phyloP scores from a whole-genome alignment of 2,888 invertebrate species.

The Argyra leucocephala region DNA sequence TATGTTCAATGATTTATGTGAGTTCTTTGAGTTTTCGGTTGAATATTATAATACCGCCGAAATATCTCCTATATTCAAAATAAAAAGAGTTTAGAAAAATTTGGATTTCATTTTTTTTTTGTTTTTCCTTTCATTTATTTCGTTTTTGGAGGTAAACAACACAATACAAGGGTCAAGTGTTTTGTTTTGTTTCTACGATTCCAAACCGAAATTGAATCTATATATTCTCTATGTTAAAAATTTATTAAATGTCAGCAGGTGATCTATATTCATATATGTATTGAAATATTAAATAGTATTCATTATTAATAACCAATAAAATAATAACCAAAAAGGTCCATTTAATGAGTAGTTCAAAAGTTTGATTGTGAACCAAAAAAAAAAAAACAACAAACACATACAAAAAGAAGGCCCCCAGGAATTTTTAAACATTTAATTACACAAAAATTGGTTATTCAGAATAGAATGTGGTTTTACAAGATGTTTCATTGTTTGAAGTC shows the following conservation, averaged over 20 bases:
- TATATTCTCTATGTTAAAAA: too few relatives aligned
- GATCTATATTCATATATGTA: too few relatives aligned
- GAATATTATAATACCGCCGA: background rate
- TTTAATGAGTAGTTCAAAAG: background rate
- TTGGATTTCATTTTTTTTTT: too few relatives aligned
- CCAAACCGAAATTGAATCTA: background rate
- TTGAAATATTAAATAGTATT: too few relatives aligned
- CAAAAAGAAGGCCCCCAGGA: background rate
- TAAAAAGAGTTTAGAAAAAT: background rate
- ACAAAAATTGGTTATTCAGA: background rate
- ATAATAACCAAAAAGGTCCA: too few relatives aligned
- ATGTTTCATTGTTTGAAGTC: background rate
- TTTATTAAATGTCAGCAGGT: constrained; percentile 2
- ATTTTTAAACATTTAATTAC: background rate
- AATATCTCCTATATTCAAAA: background rate
- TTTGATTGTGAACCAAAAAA: background rate
- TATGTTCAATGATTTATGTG: background rate
- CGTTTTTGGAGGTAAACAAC: too few relatives aligned
- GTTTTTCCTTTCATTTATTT: too few relatives aligned
- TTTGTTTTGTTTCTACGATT: background rate
- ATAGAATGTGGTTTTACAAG: background rate
- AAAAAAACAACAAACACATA: background rate
- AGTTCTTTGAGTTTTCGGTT: too few relatives aligned
- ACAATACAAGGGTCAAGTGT: background rate
- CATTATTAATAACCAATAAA: too few relatives aligned